A percentile compares a stretch with the other conserved stretches of the same genome.
Evolutionary conservation across 2,888 invertebrate genomes (phyloP).

Genomic region (Stenotaenia linearis): DNA sequence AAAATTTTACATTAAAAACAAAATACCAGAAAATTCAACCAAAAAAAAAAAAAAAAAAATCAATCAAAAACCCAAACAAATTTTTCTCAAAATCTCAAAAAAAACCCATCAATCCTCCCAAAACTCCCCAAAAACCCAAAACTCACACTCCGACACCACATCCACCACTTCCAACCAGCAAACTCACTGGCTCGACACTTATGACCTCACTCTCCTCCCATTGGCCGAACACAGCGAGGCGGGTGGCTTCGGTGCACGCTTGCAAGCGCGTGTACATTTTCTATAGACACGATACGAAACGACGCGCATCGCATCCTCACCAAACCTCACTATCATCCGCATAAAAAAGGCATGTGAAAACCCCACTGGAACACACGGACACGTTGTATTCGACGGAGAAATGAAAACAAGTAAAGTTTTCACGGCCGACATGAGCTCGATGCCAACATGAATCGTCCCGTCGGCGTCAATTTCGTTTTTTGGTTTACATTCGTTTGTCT

Average conservation of each 20-base stretch:
- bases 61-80: too few species aligned
- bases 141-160: not conserved
- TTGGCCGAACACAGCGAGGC: not conserved
- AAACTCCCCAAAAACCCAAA: too few species aligned
- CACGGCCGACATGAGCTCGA: slow-evolving; percentile 6
- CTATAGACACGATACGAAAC: not conserved
- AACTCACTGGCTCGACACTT: not conserved
- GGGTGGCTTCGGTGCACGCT: not conserved
- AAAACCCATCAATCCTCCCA: too few species aligned
- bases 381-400: not conserved
- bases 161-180: not conserved
- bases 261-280: not conserved
- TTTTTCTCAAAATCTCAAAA: too few species aligned
- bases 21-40: too few species aligned
- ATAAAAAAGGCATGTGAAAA: not conserved
- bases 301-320: not conserved
- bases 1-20: too few species aligned
- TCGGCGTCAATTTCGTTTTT: not conserved
- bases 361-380: not conserved
- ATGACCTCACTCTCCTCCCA: not conserved
- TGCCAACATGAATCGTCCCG: slow-evolving; percentile 23
- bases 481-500: not conserved
- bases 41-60: too few species aligned
- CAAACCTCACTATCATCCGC: too few species aligned
- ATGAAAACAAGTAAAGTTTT: not conserved